Conservation (phyloP, 2,113 vertebrate species). For the Vireo altiloquus region DNA sequence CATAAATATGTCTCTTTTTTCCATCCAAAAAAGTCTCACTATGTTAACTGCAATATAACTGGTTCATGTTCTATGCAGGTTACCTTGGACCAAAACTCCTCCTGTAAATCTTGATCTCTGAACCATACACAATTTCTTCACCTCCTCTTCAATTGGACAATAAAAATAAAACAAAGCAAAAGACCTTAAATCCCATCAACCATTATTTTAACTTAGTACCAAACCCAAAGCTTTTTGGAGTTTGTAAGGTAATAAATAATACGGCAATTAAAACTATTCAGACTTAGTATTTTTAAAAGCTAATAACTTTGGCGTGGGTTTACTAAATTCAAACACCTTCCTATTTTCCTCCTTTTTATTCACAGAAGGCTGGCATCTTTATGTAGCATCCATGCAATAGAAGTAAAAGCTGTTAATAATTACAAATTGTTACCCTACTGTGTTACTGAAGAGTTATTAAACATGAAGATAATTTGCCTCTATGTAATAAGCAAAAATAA, state of each 20-base stretch:
- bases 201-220: not conserved
- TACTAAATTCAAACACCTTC: not conserved
- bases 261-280: not conserved
- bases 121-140: not conserved
- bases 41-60: not conserved
- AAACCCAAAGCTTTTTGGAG: not conserved
- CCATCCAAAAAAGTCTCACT: not conserved
- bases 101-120: not conserved
- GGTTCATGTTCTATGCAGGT: not conserved
- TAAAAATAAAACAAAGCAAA: not conserved
- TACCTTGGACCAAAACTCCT: not conserved
- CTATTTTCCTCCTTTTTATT: not conserved
- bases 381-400: not conserved
- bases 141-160: not conserved
- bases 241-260: not conserved
- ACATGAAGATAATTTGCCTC: not conserved
- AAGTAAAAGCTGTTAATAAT: not conserved
- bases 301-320: not conserved
- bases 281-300: not conserved
- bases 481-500: constrained; percentile 12
- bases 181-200: not conserved
- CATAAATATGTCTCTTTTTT: not conserved
- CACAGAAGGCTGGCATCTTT: not conserved
- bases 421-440: not conserved
- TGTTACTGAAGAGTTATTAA: not conserved